Percentiles rank a stretch among this genome's conserved stretches.
These are phyloP conservation scores for Dryocosmus kuriphilus DNA, from an alignment of 2,888 invertebrate species.

Conservation along the genomic window DNA sequence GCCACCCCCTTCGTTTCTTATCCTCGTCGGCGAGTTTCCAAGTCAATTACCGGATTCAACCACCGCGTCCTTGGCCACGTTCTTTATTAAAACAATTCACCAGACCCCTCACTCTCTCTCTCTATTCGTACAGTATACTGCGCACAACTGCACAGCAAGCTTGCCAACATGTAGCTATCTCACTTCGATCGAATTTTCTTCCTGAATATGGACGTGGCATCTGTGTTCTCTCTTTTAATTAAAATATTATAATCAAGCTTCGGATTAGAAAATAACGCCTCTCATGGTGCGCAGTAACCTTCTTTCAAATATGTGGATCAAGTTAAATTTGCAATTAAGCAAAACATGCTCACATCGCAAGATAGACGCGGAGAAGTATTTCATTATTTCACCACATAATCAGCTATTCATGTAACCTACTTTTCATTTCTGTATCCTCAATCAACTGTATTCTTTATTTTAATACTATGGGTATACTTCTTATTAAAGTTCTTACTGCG, in stretches of 20 bases:
- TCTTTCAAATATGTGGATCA: conserved; percentile 24
- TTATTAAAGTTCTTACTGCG: too few relatives aligned
- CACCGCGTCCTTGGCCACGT: conserved; percentile 62
- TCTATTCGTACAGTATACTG: conserved; percentile 39
- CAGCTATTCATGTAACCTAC: neutral
- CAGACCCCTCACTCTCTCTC: conserved; percentile 49
- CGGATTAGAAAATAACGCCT: conserved; percentile 28
- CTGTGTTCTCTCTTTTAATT: conserved; percentile 27
- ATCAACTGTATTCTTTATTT: too few relatives aligned
- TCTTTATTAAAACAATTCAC: conserved; percentile 71
- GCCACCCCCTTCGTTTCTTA: conserved; percentile 17
- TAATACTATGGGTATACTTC: too few relatives aligned
- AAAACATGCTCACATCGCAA: neutral
- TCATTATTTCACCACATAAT: neutral
- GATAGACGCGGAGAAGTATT: neutral
- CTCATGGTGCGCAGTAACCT: conserved; percentile 5
- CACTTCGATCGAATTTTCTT: conserved; percentile 39
- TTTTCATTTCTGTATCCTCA: too few relatives aligned
- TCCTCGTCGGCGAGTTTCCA: conserved; percentile 64
- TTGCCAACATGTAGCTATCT: conserved; percentile 24
- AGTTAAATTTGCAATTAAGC: conserved; percentile 21
- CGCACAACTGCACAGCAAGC: conserved; percentile 35
- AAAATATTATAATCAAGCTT: conserved; percentile 38
- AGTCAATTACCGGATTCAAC: conserved; percentile 72
- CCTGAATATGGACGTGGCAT: conserved; percentile 28